Evolutionary conservation across 2,888 invertebrate species (phyloP).

Genomic region (Cyaniris semiargus): DNA sequence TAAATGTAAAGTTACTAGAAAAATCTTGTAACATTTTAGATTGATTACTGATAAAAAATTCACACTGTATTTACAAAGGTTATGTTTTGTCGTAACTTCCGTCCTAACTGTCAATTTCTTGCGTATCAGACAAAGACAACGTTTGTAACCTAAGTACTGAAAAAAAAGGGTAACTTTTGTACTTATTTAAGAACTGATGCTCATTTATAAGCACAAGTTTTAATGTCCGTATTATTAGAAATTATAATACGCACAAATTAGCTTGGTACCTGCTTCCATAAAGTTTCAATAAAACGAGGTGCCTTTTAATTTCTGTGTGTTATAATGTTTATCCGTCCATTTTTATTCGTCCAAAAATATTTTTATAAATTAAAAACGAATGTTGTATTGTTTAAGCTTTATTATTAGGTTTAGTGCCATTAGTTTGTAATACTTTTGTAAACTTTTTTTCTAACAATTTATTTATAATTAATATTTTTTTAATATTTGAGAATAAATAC

Average conservation of each 20-base stretch:
- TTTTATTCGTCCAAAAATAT: not conserved
- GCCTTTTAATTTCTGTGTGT: too few species aligned
- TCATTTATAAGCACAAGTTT: not conserved
- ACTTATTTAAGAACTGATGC: not conserved
- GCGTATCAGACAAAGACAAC: too few species aligned
- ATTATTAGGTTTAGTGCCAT: conserved; percentile 46
- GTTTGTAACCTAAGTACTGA: not conserved
- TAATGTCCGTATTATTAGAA: not conserved
- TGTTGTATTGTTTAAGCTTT: not conserved
- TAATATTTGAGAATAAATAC: conserved; percentile 32
- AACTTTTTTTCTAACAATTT: conserved; percentile 41
- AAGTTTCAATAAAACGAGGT: too few species aligned
- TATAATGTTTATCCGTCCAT: not conserved
- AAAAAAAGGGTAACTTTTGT: not conserved
- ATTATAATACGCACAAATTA: not conserved
- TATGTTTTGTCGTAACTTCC: too few species aligned
- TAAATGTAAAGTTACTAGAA: too few species aligned
- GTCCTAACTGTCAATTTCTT: too few species aligned
- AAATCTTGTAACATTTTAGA: too few species aligned
- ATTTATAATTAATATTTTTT: conserved; percentile 40
- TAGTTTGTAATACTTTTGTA: conserved; percentile 47
- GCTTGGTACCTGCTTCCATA: too few species aligned
- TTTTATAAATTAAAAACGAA: not conserved
- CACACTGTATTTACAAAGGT: too few species aligned
- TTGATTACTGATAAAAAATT: too few species aligned